Base-by-base conservation (phyloP, 2,113 vertebrate genomes). In the Eulacestoma nigropectus region DNA sequence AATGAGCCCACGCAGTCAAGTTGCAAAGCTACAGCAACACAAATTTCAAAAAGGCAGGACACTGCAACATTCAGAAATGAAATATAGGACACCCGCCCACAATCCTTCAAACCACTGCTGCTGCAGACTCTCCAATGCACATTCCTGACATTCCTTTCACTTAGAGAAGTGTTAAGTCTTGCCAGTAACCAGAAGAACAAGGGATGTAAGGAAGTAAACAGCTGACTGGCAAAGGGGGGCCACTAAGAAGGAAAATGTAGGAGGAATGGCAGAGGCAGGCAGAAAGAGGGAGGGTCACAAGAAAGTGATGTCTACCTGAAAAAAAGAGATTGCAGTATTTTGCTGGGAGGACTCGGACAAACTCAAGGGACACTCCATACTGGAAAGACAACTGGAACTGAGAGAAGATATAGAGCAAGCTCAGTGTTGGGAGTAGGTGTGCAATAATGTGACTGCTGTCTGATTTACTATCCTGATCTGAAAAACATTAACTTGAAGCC, bases 31-130 rank as follows among this genome's bases (percentile, higher is more conserved):
- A 55, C 77, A 70, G 81, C 69, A 70, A 55, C 77, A 67, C 39
- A 52, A 56, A 82, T 55, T 89, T 52, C 90, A 84, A 60, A 70
- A 87, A 95, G 75, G 53, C 86, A 90, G 73, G 81, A 82, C 64
- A 72, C 77, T 82, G 90, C 84, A 87, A 81, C 35, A 55, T 46
- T 79, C 75, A 82, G 76, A 77, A 69, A 70, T 8, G 18, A 95
- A 94, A 96, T 91, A 64, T 26, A 87, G 93, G 92, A 59, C 93
- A 94, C 21, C 44, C 65, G 1, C 81, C 84, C 92, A 94, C 90
- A 87, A 62, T 44, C 20, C 90, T 91, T 91, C 92, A 91, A 93
- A 91, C 60, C 73, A 60, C 59, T 93, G 81, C 84, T 81, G 69
- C 74, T 93, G 81, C 89, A 90, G 49, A 50, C 77, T 82, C 87